Conservation (phyloP, 2,113 vertebrate species). For the Myxocyprinus asiaticus region DNA sequence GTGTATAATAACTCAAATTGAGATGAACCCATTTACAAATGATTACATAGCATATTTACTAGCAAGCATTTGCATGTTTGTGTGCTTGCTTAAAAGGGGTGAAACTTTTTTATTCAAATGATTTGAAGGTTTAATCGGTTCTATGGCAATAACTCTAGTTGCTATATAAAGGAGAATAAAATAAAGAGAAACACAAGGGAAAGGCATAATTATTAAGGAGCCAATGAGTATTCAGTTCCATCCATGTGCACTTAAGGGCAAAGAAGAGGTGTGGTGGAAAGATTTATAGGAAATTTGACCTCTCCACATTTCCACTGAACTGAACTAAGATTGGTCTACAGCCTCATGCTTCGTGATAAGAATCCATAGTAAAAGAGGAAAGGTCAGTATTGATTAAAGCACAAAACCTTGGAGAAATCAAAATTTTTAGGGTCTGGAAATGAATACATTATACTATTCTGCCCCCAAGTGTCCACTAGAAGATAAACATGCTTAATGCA, state of each 20-base stretch:
- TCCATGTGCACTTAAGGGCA: constrained; percentile 20
- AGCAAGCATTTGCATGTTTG: no score
- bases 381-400: constrained; percentile 66
- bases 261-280: background rate
- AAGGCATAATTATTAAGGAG: constrained; percentile 9
- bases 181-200: constrained; percentile 4
- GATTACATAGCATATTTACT: no score
- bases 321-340: constrained; percentile 24
- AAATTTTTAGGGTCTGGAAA: background rate
- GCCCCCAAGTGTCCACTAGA: constrained; percentile 63
- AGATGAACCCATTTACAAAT: no score
- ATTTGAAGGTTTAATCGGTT: no score
- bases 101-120: no score
- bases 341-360: constrained; percentile 47
- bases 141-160: no score
- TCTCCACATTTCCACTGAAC: constrained; percentile 29
- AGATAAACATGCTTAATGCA: no score
- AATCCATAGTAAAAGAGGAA: constrained; percentile 50
- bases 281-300: constrained; percentile 40
- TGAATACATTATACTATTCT: constrained; percentile 47
- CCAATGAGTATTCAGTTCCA: constrained; percentile 33
- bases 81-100: no score
- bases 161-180: background rate
- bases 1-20: no score
- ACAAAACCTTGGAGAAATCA: constrained; percentile 55